Percentiles rank a stretch among this genome's conserved stretches.
These are phyloP conservation scores for Colaptes auratus DNA, from an alignment of 2,113 vertebrate genomes.

Conservation along the genomic window DNA sequence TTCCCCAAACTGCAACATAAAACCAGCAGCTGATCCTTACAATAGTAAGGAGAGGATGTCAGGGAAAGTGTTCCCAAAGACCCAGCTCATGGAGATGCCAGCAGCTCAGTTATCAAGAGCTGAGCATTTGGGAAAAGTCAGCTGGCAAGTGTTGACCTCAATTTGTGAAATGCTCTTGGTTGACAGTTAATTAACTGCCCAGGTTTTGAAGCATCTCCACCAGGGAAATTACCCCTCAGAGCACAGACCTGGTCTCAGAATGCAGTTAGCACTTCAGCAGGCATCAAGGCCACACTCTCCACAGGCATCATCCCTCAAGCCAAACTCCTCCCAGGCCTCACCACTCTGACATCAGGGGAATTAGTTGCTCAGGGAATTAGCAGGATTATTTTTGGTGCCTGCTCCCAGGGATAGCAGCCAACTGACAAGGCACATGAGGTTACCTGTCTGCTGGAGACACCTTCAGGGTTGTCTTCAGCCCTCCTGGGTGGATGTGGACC, in stretches of 20 bases:
- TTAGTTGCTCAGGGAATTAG: background rate
- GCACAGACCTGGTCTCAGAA: background rate
- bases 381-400: conserved; percentile 4
- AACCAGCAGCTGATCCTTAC: background rate
- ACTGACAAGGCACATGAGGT: fast-evolving
- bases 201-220: background rate
- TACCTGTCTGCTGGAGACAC: background rate
- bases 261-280: conserved; percentile 27
- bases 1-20: background rate
- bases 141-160: background rate
- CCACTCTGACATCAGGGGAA: background rate
- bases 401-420: background rate
- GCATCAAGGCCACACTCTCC: fast-evolving
- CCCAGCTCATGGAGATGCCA: background rate
- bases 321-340: fast-evolving
- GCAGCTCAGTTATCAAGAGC: background rate
- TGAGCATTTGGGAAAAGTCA: background rate
- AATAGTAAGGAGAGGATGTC: background rate
- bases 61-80: background rate
- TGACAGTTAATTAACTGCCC: conserved; percentile 26
- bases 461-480: background rate
- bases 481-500: background rate
- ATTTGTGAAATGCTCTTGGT: background rate
- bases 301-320: background rate
- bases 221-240: background rate